Base-by-base conservation (phyloP, 1,140 invertebrate genomes). In the Dryas iulia region DNA sequence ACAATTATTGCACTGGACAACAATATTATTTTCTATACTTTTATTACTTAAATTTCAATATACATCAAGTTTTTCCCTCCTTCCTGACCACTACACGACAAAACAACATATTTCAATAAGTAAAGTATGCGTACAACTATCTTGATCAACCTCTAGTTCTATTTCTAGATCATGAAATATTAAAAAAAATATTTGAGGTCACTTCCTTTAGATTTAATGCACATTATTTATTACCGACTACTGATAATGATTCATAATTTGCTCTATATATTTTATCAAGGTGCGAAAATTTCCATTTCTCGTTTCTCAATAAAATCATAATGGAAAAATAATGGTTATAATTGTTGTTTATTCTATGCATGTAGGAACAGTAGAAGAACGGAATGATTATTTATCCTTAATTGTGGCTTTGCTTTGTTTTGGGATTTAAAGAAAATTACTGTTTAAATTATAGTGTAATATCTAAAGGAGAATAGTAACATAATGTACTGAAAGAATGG, bases 121-220 rank as follows among this genome's bases (percentile, higher is more conserved):
- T 47, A 8, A 3, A 47, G 18, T 47, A 47, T 47, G 18, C 21
- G 18, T 3, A 21, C 18, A 6, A 8, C 39, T 47, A 47, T 47
- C 39, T 47, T 47, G 39, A 47, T 47, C 39, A 47, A 47, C 39
- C 39, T 47, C 39, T 47, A 47, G 18, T 21, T 47, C 39, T 47
- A 47, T 47, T 47, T 47, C 39, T 47, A 47, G 39, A 47, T 47
- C 18, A 47, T 47, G 39, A 47, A 47, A 47, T 47, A 47, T 47
- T 39, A 14, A 47, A 47, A 35, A 47, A 47, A 47, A 18, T 47
- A 47, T 18, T 18, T 47, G 14, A 47, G 39, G 39, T 47, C 39
- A 47, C 10, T 47, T 47, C 39, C 39, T 47, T 14, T 47, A 10
- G 39, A 47, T 47, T n/a, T 21, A 2, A 21, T 21, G 39, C 21